These are phyloP conservation scores for Osmerus mordax DNA, from an alignment of 2,113 vertebrate species.

Conservation along the genomic window DNA sequence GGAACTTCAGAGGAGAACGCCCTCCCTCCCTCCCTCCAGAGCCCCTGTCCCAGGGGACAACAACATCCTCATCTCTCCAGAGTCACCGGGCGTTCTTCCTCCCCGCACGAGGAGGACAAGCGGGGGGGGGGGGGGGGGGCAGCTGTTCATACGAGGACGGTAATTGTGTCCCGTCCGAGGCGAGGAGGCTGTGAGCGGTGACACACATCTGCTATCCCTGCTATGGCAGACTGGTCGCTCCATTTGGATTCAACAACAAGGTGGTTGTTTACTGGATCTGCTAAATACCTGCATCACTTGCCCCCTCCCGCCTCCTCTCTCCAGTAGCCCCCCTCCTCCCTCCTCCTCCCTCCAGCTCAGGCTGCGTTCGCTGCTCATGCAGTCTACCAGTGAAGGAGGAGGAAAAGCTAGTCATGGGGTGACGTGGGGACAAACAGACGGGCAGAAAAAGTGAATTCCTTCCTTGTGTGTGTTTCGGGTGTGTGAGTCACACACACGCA, in stretches of 20 bases:
- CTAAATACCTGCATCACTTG: constrained; percentile 19
- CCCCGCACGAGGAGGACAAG: too few relatives aligned
- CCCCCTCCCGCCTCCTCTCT: constrained; percentile 18
- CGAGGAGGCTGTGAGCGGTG: neutral
- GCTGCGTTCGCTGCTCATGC: neutral
- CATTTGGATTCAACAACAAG: constrained; percentile 8
- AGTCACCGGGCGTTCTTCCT: too few relatives aligned
- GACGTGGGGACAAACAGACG: constrained; percentile 32
- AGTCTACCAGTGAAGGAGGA: constrained; percentile 1
- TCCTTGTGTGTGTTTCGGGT: constrained; percentile 20
- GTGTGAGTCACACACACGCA: constrained; percentile 41
- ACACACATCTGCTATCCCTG: constrained; percentile 24
- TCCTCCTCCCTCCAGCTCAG: too few relatives aligned
- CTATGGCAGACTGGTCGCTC: constrained; percentile 30
- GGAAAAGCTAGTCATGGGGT: constrained; percentile 26
- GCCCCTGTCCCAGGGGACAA: too few relatives aligned
- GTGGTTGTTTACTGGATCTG: constrained; percentile 30
- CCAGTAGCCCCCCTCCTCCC: constrained; percentile 15
- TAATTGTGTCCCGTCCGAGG: neutral
- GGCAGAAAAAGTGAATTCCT: constrained; percentile 32
- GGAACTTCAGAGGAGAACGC: too few relatives aligned
- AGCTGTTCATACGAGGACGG: neutral
- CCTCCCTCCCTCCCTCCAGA: too few relatives aligned
- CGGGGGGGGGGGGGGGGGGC: neutral
- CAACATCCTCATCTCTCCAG: too few relatives aligned